A percentile compares a stretch with the other conserved stretches of the same genome.
These are phyloP conservation scores for Acholoe squamosa DNA, from an alignment of 2,888 invertebrate genomes.

Conservation along the genomic window DNA sequence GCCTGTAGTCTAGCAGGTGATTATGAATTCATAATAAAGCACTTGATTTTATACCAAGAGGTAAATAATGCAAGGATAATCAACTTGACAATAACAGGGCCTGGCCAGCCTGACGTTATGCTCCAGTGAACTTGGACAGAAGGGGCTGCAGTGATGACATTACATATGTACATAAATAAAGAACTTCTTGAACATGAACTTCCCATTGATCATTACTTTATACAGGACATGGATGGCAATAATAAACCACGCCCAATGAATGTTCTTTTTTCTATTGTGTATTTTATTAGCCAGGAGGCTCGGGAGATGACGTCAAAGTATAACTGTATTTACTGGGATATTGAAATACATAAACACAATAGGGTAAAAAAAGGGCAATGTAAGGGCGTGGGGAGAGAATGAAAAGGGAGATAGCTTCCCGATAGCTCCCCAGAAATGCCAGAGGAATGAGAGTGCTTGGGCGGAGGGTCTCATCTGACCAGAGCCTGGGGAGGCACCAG, in stretches of 20 bases:
- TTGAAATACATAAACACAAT: neutral
- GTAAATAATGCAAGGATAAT: neutral
- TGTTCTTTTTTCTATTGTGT: no score
- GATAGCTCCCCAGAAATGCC: slow-evolving; percentile 1
- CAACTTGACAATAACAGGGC: neutral
- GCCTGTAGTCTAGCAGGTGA: neutral
- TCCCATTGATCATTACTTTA: no score
- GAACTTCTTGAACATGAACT: neutral
- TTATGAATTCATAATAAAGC: slow-evolving; percentile 10
- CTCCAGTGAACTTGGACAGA: neutral
- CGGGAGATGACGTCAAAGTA: no score
- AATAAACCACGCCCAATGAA: neutral
- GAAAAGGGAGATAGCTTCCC: no score
- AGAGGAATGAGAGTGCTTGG: slow-evolving; percentile 27
- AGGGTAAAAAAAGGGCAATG: neutral
- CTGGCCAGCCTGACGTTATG: neutral
- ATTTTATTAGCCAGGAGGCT: neutral
- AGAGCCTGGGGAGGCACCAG: neutral
- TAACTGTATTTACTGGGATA: neutral
- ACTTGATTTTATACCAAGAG: slow-evolving; percentile 14
- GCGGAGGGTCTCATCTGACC: neutral
- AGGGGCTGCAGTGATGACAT: neutral
- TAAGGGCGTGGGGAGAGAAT: neutral
- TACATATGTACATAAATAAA: neutral
- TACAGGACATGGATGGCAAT: neutral